Conservation (phyloP, 2,113 vertebrate genomes). For the Cisticola juncidis region DNA sequence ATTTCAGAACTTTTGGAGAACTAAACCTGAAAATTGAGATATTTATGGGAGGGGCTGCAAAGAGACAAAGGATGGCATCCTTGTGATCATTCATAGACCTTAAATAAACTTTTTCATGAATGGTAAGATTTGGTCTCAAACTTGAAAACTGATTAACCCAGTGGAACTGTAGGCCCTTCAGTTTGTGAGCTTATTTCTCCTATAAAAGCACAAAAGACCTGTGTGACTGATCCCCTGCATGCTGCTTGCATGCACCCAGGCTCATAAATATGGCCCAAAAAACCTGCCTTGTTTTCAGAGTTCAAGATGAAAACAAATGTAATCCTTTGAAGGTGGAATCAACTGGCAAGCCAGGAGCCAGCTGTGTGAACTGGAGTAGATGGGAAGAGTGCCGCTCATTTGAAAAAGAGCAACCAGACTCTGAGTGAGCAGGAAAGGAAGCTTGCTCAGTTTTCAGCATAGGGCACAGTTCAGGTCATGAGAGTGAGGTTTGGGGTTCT, state of each 20-base stretch:
- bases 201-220: background rate
- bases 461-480: background rate
- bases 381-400: background rate
- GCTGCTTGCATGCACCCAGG: background rate
- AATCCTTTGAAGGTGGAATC: background rate
- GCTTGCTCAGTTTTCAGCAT: background rate
- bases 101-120: background rate
- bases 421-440: background rate
- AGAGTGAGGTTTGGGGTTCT: background rate
- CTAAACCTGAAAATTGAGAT: background rate
- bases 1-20: constrained; percentile 2
- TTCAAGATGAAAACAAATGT: background rate
- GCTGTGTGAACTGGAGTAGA: background rate
- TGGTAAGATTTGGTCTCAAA: background rate
- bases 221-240: background rate
- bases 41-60: background rate
- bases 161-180: background rate
- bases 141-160: background rate
- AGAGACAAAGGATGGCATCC: background rate
- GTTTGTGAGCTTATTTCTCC: background rate
- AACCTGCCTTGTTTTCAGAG: background rate
- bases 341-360: background rate
- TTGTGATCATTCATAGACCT: background rate
- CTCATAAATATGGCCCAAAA: background rate
- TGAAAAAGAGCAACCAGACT: background rate